Base-by-base conservation (phyloP, 1,140 invertebrate genomes). In the Caerostris extrusa region DNA sequence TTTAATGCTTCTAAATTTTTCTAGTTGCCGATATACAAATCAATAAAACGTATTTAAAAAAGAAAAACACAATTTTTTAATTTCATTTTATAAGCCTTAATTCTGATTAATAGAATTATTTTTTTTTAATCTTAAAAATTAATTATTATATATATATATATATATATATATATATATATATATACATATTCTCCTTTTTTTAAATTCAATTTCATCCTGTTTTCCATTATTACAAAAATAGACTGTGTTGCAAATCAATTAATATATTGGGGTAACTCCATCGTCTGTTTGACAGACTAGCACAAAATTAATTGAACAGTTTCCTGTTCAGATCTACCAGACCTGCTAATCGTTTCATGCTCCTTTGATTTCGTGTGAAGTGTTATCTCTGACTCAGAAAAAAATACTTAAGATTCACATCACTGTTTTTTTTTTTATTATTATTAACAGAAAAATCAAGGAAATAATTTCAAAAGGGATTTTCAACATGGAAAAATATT, bases 281-380 rank as follows among this genome's bases (percentile, higher is more conserved):
- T 17, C 3, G 12, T 17, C n/a, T 6, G 61, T 5, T 67, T 67
- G 61, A 67, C 61, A 17, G 61, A 67, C 14, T n/a, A n/a, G 3
- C 14, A 67, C 61, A 67, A n/a, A 67, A 67, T 67, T 67, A 67
- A 67, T 67, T 67, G 61, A 67, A 67, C 6, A n/a, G n/a, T 67
- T 67, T 67, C 17, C 61, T 67, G 14, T n/a, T 67, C 14, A 14
- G 61, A 67, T 67, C 5, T 67, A 6, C 61, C 0, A 67, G 61
- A 67, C 61, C n/a, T n/a, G 17, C 14, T 67, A n/a, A 67, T 67
- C 7, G n/a, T 67, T 67, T 67, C n/a, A 67, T 7, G 61, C 61
- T 3, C 5, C 61, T 17, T n/a, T 67, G 61, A 0, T 67, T 67
- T 67, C 61, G 61, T 67, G 61, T 67, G 14, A 67, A 67, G n/a